Conservation (phyloP, 1,140 invertebrate genomes). For the Cotesia vestalis region DNA sequence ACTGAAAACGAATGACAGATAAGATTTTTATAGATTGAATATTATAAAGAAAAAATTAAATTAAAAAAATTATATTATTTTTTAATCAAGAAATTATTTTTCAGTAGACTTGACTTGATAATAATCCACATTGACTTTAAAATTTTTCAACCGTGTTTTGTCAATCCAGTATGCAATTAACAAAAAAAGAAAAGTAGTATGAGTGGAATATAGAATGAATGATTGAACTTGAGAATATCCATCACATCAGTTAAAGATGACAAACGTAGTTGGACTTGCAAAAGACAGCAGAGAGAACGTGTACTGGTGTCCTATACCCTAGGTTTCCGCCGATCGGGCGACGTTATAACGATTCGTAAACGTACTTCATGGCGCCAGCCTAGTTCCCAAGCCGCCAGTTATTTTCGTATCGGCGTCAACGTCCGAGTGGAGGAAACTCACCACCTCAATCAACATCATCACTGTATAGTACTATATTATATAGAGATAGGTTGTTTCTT, state of each 20-base stretch:
- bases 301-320: neutral
- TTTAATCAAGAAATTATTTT: no score
- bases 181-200: no score
- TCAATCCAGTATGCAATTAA: no score
- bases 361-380: slow-evolving; percentile 52
- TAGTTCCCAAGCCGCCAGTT: slow-evolving; percentile 46
- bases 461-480: neutral
- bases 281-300: neutral
- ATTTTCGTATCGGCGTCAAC: slow-evolving; percentile 53
- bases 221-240: no score
- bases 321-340: slow-evolving; percentile 42
- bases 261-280: slow-evolving; percentile 7
- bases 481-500: neutral
- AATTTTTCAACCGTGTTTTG: no score
- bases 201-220: no score
- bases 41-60: no score
- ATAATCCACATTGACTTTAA: no score
- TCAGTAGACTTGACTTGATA: no score
- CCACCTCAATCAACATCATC: slow-evolving; percentile 7
- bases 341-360: slow-evolving; percentile 51
- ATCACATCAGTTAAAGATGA: neutral
- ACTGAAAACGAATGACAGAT: no score
- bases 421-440: slow-evolving; percentile 40
- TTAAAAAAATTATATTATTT: no score
- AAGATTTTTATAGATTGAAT: no score